Percentiles rank a stretch among this genome's conserved stretches.
Evolutionary conservation across 2,797 vertebrate genomes (phyloP).

Genomic region (Paedocypris micromegethes): DNA sequence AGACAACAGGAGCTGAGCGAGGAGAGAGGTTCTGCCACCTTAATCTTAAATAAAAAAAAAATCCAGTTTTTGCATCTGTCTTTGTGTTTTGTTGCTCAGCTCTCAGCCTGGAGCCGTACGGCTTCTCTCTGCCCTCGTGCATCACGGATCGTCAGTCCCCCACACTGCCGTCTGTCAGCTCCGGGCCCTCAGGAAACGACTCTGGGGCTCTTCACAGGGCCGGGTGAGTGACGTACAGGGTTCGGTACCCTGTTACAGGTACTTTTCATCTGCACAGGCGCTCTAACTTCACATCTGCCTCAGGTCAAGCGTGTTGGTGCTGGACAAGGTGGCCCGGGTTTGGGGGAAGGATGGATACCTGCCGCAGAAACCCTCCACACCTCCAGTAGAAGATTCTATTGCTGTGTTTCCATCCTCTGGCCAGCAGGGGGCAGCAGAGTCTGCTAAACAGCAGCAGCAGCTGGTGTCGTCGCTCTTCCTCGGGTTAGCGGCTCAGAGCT

Average conservation of each 20-base stretch:
- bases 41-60: no score
- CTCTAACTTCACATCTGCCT: constrained; percentile 15
- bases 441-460: not conserved
- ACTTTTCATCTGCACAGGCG: not conserved
- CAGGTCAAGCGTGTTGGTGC: constrained; percentile 76
- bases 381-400: constrained; percentile 53
- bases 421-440: constrained; percentile 51
- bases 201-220: constrained; percentile 75
- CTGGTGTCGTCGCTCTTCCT: constrained; percentile 69
- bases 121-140: constrained; percentile 79
- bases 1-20: constrained; percentile 87
- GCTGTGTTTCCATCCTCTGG: constrained; percentile 43
- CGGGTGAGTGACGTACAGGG: constrained; percentile 65
- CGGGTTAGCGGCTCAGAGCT: constrained; percentile 76
- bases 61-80: no score
- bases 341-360: constrained; percentile 96
- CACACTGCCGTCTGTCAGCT: constrained; percentile 81
- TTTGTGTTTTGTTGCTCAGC: constrained; percentile 60
- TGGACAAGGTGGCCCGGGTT: constrained; percentile 84
- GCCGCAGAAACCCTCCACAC: constrained; percentile 66
- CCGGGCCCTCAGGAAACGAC: constrained; percentile 83
- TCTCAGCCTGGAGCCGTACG: constrained; percentile 89
- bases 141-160: constrained; percentile 85
- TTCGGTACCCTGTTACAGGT: not conserved
- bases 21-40: constrained; percentile 76